Evolutionary conservation across 2,888 invertebrate genomes (phyloP).

Genomic region (Netelia melanura): DNA sequence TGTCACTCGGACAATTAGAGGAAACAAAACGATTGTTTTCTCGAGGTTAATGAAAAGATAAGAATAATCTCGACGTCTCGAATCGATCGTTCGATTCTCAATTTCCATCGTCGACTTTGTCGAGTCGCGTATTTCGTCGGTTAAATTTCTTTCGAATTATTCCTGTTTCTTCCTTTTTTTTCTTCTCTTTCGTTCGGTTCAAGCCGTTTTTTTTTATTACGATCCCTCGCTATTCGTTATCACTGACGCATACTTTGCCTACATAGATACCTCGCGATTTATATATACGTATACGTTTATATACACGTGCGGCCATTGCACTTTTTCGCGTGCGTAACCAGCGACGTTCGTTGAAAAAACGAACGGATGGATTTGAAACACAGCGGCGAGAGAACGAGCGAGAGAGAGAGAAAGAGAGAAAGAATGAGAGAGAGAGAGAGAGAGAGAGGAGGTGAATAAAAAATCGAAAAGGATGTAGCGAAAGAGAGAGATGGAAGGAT

Average conservation of each 20-base stretch:
- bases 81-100: slow-evolving; percentile 42
- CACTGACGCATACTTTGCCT: not conserved
- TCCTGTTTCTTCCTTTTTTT: slow-evolving; percentile 6
- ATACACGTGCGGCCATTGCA: not conserved
- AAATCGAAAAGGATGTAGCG: slow-evolving; percentile 33
- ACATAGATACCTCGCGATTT: no score
- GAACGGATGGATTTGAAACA: slow-evolving; percentile 45
- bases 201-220: not conserved
- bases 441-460: slow-evolving; percentile 23
- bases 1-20: slow-evolving; percentile 1
- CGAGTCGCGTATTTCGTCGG: not conserved
- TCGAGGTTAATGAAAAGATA: slow-evolving; percentile 45
- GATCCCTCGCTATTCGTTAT: slow-evolving; percentile 19
- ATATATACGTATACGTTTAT: not conserved
- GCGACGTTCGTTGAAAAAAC: slow-evolving; percentile 12
- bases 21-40: slow-evolving; percentile 46
- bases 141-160: not conserved
- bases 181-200: not conserved
- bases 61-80: not conserved
- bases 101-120: slow-evolving; percentile 35
- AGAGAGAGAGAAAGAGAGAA: slow-evolving; percentile 7
- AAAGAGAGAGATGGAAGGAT: slow-evolving; percentile 52
- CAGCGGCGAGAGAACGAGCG: slow-evolving; percentile 15
- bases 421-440: slow-evolving; percentile 38
- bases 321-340: slow-evolving; percentile 29